Evolutionary conservation across 2,888 invertebrate genomes (phyloP), one percentile per base, ranked within the genome.

Genomic region (Masnerella sp.): DNA sequence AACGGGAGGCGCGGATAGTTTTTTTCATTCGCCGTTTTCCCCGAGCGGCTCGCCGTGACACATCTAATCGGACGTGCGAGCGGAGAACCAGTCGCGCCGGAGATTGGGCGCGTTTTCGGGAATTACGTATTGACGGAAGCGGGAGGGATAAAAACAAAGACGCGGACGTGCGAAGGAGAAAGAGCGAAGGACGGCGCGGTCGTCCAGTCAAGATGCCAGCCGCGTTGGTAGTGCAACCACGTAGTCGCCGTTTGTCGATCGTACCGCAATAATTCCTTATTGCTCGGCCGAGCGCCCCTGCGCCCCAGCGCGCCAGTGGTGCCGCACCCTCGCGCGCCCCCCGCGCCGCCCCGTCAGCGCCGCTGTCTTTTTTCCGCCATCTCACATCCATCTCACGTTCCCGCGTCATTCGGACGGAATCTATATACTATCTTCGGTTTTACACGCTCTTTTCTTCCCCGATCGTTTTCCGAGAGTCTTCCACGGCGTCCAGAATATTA

Each of bases 241-340:
- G 87, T 87, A 86, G 81, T 82, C 80, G 86, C 86, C 86, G 87
- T 87, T 87, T 87, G 87, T 87, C 87, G 86, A 87, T 86, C 85
- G 85, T 83, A 84, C 87, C 87, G 86, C 87, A 87, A 87, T 87
- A 87, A 87, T 87, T 87, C 83, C 86, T 87, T 87, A 87, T 87
- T 87, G 86, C 87, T 85, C 83, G 82, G 81, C 83, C 82, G 78
- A 77, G 80, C 77, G 75, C 81, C 76, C 75, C 43, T n/a, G 51
- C 28, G 11, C 67, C 62, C 58, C 69, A n/a, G n/a, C n/a, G n/a
- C n/a, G n/a, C 47, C 47, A n/a, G n/a, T n/a, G n/a, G n/a, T n/a
- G 75, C 75, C 43, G 51, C 28, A 12, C 67, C 62, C 58, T 71
- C n/a, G n/a, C n/a, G n/a, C n/a, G n/a, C 47, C 47, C 54, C 40